phyloP scores from a whole-genome alignment of 2,113 vertebrate species.

The Lethenteron reissneri region DNA sequence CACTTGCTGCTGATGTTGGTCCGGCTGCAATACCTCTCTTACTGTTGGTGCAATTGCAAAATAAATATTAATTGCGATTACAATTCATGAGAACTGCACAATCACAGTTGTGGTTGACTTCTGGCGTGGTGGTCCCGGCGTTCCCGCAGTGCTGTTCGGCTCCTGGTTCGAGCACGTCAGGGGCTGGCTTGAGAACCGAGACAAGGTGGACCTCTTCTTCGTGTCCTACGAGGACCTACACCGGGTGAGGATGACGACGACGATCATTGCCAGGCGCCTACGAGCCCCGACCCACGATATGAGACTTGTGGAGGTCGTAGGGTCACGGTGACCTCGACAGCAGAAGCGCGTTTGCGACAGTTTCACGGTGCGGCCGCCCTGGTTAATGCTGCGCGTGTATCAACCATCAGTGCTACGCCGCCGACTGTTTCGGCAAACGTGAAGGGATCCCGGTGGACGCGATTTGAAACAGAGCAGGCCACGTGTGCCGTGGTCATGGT shows the following conservation, averaged over 20 bases:
- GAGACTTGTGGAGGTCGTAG: background rate
- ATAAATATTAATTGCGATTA: no score
- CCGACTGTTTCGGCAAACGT: no score
- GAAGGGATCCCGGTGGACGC: no score
- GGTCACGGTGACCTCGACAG: background rate
- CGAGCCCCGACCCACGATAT: background rate
- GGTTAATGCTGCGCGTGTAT: background rate
- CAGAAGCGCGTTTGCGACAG: background rate
- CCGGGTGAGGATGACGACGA: conserved; percentile 21
- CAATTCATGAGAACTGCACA: background rate
- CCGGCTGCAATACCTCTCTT: background rate
- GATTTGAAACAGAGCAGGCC: no score
- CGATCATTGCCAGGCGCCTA: background rate
- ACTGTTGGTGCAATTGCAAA: background rate
- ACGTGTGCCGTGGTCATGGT: no score
- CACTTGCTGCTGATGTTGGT: background rate
- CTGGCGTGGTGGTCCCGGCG: background rate
- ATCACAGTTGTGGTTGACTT: background rate
- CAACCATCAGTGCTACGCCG: no score
- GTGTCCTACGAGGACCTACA: conserved; percentile 47
- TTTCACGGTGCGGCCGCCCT: background rate
- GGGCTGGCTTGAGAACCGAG: conserved; percentile 31
- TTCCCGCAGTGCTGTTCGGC: conserved; percentile 31
- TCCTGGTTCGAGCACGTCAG: conserved; percentile 59
- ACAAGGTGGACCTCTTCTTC: conserved; percentile 25